Percentiles rank a stretch among this genome's conserved stretches.
Evolutionary conservation across 2,797 vertebrate species (phyloP).

Genomic region (Parauchenoglanis punctatus): DNA sequence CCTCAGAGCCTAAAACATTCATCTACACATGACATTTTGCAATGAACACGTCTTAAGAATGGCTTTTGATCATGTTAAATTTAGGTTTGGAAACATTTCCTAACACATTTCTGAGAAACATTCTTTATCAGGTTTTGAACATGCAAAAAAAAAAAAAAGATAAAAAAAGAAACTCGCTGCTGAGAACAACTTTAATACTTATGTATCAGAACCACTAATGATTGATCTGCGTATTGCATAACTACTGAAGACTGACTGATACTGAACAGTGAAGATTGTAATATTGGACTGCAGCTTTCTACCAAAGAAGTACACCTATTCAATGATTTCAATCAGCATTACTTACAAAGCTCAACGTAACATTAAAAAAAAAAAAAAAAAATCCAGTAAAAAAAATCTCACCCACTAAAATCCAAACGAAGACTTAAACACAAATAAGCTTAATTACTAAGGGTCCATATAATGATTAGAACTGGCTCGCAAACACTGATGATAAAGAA

Average conservation of each 20-base stretch:
- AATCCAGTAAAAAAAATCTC: background rate
- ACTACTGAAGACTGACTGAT: background rate
- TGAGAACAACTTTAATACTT: constrained; percentile 1
- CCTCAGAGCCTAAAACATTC: background rate
- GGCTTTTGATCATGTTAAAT: background rate
- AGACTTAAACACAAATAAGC: background rate
- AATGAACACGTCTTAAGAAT: background rate
- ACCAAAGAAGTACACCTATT: background rate
- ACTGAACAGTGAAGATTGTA: background rate
- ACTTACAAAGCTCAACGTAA: background rate
- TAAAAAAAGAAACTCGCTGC: too few relatives aligned
- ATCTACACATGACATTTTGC: background rate
- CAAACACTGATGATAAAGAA: constrained; percentile 30
- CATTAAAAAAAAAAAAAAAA: background rate
- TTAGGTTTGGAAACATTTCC: background rate
- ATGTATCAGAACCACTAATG: background rate
- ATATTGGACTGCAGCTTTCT: background rate
- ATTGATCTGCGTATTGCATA: background rate
- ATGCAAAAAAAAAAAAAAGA: background rate
- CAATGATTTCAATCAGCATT: background rate
- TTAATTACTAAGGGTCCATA: constrained; percentile 23
- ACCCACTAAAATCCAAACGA: background rate
- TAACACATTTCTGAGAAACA: background rate
- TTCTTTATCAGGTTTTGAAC: background rate
- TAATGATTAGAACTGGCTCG: constrained; percentile 29